Conservation (phyloP, 1,140 invertebrate genomes). For the Pachyrhynchus sulphureomaculatus region DNA sequence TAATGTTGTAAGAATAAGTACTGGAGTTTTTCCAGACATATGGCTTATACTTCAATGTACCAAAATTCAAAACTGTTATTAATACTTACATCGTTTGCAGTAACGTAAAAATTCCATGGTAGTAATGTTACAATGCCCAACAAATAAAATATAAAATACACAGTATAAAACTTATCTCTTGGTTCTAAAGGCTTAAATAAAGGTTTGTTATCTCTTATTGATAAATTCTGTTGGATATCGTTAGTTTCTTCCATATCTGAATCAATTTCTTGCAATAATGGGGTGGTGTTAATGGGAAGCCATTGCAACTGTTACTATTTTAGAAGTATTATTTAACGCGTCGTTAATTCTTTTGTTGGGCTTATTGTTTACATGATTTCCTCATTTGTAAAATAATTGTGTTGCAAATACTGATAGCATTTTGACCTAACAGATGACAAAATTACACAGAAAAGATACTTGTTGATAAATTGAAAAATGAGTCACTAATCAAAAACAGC, state of each 20-base stretch:
- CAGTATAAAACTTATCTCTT: slow-evolving; percentile 61
- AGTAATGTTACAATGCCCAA: slow-evolving; percentile 87
- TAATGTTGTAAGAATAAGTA: too few relatives aligned
- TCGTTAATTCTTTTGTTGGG: not conserved
- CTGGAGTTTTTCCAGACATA: too few relatives aligned
- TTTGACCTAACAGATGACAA: not conserved
- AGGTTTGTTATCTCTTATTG: slow-evolving; percentile 54
- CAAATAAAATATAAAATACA: slow-evolving; percentile 86
- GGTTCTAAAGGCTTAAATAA: slow-evolving; percentile 59
- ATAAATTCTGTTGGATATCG: slow-evolving; percentile 44
- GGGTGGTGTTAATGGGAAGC: slow-evolving; percentile 41
- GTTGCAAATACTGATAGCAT: not conserved
- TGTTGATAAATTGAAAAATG: not conserved
- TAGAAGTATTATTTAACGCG: not conserved
- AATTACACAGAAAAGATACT: not conserved
- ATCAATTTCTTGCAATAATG: slow-evolving; percentile 40
- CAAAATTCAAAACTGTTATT: too few relatives aligned
- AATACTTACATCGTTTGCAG: slow-evolving; percentile 86
- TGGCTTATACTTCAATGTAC: too few relatives aligned
- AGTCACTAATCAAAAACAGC: not conserved
- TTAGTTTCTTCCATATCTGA: slow-evolving; percentile 34
- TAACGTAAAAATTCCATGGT: slow-evolving; percentile 96
- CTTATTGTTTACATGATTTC: not conserved
- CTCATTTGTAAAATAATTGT: not conserved
- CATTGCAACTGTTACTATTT: slow-evolving; percentile 10